Evolutionary conservation across 2,888 invertebrate species (phyloP).

Genomic region (Aphodius granarius): DNA sequence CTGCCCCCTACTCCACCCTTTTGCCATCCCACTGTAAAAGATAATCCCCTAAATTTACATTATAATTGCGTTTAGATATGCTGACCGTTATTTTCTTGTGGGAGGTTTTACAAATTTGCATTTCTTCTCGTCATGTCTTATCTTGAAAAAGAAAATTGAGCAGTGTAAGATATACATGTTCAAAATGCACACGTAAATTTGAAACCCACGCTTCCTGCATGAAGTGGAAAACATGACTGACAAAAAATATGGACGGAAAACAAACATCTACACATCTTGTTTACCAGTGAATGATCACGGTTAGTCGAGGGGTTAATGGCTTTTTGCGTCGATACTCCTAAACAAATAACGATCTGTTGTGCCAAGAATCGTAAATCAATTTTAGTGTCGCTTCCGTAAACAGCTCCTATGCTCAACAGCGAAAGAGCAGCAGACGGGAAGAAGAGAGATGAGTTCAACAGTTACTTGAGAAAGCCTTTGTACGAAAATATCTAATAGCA

Average conservation of each 20-base stretch:
- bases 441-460: neutral
- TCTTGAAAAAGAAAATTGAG: too few relatives aligned
- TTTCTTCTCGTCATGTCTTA: too few relatives aligned
- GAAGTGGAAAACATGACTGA: neutral
- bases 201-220: neutral
- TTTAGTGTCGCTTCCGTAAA: neutral
- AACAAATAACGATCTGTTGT: neutral
- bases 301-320: neutral
- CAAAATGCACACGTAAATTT: neutral
- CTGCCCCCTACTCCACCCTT: neutral
- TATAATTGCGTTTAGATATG: neutral
- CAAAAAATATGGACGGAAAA: neutral
- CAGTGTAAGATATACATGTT: too few relatives aligned
- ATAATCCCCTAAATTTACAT: neutral
- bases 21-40: too few relatives aligned
- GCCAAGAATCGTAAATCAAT: neutral
- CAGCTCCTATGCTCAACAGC: neutral
- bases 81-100: neutral
- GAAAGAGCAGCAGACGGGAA: neutral
- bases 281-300: neutral
- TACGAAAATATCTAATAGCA: too few relatives aligned
- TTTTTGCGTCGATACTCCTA: neutral
- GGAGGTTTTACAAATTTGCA: neutral
- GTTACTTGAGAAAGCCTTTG: too few relatives aligned
- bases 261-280: neutral